A percentile compares a stretch with the other conserved stretches of the same genome.
Conservation (phyloP, 2,888 invertebrate genomes). For the Drosophila peninsularis region DNA sequence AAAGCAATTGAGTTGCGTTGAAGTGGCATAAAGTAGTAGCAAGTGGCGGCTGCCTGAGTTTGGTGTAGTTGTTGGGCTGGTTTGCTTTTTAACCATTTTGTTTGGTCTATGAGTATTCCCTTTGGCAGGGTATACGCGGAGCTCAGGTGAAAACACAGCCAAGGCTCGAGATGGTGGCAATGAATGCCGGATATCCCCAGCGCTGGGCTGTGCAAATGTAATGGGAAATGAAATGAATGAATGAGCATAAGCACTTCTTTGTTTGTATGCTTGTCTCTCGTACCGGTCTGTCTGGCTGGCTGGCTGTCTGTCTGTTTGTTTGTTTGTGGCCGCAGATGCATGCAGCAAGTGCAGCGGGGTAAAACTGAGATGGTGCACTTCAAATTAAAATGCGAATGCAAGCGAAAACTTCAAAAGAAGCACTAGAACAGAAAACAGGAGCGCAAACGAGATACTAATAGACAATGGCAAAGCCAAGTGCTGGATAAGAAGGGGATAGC, state of each 20-base stretch:
- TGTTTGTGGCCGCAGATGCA: constrained; percentile 69
- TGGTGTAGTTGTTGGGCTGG: constrained; percentile 52
- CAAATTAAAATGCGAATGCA: constrained; percentile 81
- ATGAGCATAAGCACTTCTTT: constrained; percentile 80
- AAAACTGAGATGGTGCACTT: constrained; percentile 75
- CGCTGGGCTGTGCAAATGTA: constrained; percentile 56
- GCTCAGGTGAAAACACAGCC: constrained; percentile 52
- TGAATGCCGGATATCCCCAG: constrained; percentile 32
- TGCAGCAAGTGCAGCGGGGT: constrained; percentile 18
- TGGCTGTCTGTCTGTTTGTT: constrained; percentile 31
- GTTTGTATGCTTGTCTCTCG: constrained; percentile 44
- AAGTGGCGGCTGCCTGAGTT: constrained; percentile 59
- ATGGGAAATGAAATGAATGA: constrained; percentile 80
- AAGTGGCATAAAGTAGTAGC: constrained; percentile 80
- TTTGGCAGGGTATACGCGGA: constrained; percentile 46
- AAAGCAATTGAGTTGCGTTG: constrained; percentile 80
- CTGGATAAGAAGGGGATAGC: neutral
- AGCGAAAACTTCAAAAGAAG: constrained; percentile 80
- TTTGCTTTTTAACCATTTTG: constrained; percentile 79
- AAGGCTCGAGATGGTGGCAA: constrained; percentile 41
- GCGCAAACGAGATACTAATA: constrained; percentile 80
- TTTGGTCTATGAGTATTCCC: constrained; percentile 66
- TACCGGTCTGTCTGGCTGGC: constrained; percentile 8
- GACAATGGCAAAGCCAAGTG: constrained; percentile 68
- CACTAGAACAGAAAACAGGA: constrained; percentile 79